These are phyloP conservation scores for Ptilodon capucinus DNA, from an alignment of 2,888 invertebrate genomes.

Conservation along the genomic window DNA sequence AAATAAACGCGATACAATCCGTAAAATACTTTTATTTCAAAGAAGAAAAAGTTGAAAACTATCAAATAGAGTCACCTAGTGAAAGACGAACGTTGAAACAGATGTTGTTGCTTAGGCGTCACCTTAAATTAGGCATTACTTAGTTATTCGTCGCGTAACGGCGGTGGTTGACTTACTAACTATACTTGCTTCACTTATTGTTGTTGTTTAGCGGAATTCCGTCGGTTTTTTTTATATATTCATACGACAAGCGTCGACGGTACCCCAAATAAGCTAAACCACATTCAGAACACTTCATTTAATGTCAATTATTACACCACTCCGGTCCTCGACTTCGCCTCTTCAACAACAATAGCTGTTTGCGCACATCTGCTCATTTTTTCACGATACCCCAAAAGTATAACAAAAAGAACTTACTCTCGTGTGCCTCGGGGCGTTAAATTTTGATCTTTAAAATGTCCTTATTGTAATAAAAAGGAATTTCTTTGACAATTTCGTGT, in stretches of 20 bases:
- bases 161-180: too few relatives aligned
- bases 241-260: slow-evolving; percentile 7
- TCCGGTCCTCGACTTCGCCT: slow-evolving; percentile 58
- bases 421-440: slow-evolving; percentile 61
- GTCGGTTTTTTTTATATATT: too few relatives aligned
- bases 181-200: too few relatives aligned
- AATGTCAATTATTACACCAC: slow-evolving; percentile 66
- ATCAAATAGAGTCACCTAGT: too few relatives aligned
- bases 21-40: too few relatives aligned
- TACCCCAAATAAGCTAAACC: slow-evolving; percentile 34
- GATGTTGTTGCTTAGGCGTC: too few relatives aligned
- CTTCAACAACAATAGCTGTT: slow-evolving; percentile 52
- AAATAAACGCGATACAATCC: too few relatives aligned
- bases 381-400: slow-evolving; percentile 35
- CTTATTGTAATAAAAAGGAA: slow-evolving; percentile 9
- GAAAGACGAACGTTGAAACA: too few relatives aligned
- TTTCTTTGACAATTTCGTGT: slow-evolving; percentile 27
- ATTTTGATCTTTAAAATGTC: slow-evolving; percentile 52
- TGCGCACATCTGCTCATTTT: slow-evolving; percentile 60
- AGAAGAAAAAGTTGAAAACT: too few relatives aligned
- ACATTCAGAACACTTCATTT: slow-evolving; percentile 62
- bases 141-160: too few relatives aligned
- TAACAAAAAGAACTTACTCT: slow-evolving; percentile 41
- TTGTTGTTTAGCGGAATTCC: too few relatives aligned
- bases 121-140: too few relatives aligned